phyloP scores from a whole-genome alignment of 2,113 vertebrate species.

The Tapirus terrestris region DNA sequence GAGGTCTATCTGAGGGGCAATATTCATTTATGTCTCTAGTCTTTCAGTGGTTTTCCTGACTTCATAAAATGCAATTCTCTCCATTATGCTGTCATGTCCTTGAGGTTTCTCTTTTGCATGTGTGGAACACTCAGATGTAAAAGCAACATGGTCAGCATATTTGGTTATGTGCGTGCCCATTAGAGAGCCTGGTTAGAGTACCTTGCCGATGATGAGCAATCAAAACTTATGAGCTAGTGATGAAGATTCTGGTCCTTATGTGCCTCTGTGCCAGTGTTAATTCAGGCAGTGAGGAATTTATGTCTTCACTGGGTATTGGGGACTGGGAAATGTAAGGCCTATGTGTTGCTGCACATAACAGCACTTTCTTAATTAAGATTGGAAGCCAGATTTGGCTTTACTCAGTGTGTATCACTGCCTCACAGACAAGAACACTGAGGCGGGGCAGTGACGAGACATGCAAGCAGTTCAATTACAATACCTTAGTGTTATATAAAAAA shows the following conservation, averaged over 20 bases:
- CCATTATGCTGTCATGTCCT: background rate
- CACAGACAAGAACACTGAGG: conserved; percentile 15
- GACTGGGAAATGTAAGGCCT: background rate
- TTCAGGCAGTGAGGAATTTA: conserved; percentile 58
- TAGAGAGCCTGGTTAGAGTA: conserved; percentile 21
- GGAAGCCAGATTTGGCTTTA: conserved; percentile 61
- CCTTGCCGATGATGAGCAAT: background rate
- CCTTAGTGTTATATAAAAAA: background rate
- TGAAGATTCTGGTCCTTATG: conserved; percentile 60
- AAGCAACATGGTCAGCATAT: background rate
- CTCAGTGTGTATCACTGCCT: background rate
- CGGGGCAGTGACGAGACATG: background rate
- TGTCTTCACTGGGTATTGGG: conserved; percentile 26
- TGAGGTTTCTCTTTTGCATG: background rate
- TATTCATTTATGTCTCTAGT: background rate
- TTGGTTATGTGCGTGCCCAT: background rate
- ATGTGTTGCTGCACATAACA: conserved; percentile 20
- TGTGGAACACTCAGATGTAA: background rate
- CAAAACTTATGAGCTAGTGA: conserved; percentile 47
- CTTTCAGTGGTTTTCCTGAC: conserved; percentile 36
- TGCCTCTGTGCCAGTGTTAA: conserved; percentile 34
- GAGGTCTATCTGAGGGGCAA: background rate
- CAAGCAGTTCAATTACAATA: background rate
- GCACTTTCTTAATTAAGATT: conserved; percentile 67
- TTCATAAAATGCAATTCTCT: conserved; percentile 6